Base-by-base conservation (phyloP, 2,113 vertebrate species). In the Eublepharis macularius region DNA sequence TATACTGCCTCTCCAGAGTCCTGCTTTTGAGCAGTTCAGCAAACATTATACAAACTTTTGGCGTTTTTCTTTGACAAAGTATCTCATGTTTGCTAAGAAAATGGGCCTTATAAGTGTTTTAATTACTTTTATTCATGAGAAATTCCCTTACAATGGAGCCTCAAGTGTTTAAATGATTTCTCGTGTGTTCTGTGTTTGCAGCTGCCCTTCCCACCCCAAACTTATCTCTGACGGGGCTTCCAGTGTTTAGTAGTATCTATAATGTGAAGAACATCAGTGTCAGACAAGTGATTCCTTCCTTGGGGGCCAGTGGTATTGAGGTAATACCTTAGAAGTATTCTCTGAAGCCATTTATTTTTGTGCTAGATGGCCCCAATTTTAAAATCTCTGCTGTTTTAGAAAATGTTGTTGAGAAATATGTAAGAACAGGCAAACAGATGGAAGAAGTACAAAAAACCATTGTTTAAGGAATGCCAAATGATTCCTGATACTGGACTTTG, bases 141-240 rank as follows among this genome's bases (percentile, higher is more conserved):
- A 51, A 51, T 51, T 51, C 49, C 4, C 6, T 51, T 51, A 13
- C 49, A 51, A 51, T 51, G 11, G 14, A 11, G 12, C 49, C 49
- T 51, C 49, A 51, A 9, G 12, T 13, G 12, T 51, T 47, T 17
- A 21, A 43, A 9, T 43, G 51, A 41, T 32, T 10, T 4, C 43
- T 26, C 24, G 17, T 6, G 29, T 29, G 29, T 7, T 60, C 26
- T 60, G 1, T 63, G 51, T 63, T 60, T 85, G 74, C 90, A 97
- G 97, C 88, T 14, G 86, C 84, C 49, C 89, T 96, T 69, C 96
- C 95, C 8, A 91, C 92, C 24, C 17, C 76, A 47, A 94, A 95
- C 60, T 91, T 86, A 68, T 97, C 95, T 51, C 87, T 97, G 74
- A 91, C 92, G 5, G 97, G 97, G 73, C 39, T 96, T 76, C 89